Base-by-base conservation (phyloP, 37 sponge, comb jelly and placozoan species). In the Agelas oroides region DNA sequence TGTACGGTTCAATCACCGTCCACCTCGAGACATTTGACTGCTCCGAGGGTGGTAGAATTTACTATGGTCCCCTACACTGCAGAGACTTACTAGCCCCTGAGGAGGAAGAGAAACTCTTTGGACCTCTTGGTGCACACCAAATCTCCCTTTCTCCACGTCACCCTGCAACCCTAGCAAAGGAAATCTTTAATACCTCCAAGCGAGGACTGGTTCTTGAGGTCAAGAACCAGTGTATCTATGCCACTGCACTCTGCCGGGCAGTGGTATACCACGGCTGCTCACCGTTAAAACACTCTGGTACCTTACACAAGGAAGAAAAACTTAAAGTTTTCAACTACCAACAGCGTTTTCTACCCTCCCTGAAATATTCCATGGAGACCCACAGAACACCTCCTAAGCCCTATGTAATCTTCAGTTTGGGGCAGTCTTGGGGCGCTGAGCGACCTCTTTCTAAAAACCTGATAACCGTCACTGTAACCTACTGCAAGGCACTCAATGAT, bases 351-450 rank as follows among this genome's bases (percentile, higher is more conserved):
- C 16, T 76, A n/a, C 77, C 89, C 28, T 64, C 74, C 35, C 63
- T 88, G n/a, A 87, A 80, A 55, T 66, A 80, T 38, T 46, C 36
- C 31, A 23, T 38, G 35, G 82, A 87, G 15, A 73, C 65, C 20
- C 75, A 40, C n/a, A 65, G 73, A 36, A 66, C 82, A 5, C 73
- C 80, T 37, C 96, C 96, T 17, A 92, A 86, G 23, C 88, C 96
- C 2, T 92, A 89, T 37, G 83, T 87, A 3, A 56, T 89, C 34
- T 60, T 95, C 69, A 89, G 87, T 40, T 69, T 95, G 31, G 93
- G 96, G 17, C 91, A 95, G 72, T 87, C 90, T 31, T 95, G 96
- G 96, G 89, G 87, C 58, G 76, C 77, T 53, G 86, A 85, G 35
- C 24, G 88, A n/a, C 93, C 93, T 20, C 79, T 92, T 66, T 84